Base-by-base conservation (phyloP, 2,797 vertebrate species). In the Peromyscus nudipes region DNA sequence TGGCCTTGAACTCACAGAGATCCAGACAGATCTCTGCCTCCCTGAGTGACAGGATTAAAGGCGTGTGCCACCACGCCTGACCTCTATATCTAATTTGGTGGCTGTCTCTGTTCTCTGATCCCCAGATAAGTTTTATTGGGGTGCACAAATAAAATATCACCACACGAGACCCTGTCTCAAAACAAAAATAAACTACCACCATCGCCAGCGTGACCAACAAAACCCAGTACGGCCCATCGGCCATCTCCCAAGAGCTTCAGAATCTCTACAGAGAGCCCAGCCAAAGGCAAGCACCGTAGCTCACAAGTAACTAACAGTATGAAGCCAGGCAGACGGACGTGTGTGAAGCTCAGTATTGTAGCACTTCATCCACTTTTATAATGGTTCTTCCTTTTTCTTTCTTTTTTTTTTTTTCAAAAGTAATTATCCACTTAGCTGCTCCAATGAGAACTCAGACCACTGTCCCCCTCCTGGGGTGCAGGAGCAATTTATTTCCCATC, bases 391-490 rank as follows among this genome's bases (percentile, higher is more conserved):
- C 6, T 83, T 79, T n/a, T 37, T 77, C 91, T 55, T 55, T 60
- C 46, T 34, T 65, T 65, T 29, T 29, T 64, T 1, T 65, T 2
- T 31, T 6, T 25, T 71, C 65, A 90, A 57, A 64, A 73, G 77
- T 46, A 79, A 37, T 95, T 65, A 94, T 43, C 65, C 67, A 52
- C 62, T 89, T 82, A 79, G 46, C 43, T 79, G 76, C 55, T 92
- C 91, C 81, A 67, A 1, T 71, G 85, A 82, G 57, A 60, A 75
- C 62, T 49, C 71, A 91, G 95, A 73, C 23, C 29, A 21, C 37
- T 75, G 77, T 87, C 52, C 86, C 79, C 27, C 55, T 95, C 60
- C 73, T n/a, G 43, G 86, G 73, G 75, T 64, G 27, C 64, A 94
- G 76, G 86, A 37, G 64, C 79, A 23, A 67, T 92, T 96, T 62